Evolutionary conservation across 2,888 invertebrate species (phyloP), one percentile per base, ranked within the genome.

Genomic region (Falcaria lacertinaria): DNA sequence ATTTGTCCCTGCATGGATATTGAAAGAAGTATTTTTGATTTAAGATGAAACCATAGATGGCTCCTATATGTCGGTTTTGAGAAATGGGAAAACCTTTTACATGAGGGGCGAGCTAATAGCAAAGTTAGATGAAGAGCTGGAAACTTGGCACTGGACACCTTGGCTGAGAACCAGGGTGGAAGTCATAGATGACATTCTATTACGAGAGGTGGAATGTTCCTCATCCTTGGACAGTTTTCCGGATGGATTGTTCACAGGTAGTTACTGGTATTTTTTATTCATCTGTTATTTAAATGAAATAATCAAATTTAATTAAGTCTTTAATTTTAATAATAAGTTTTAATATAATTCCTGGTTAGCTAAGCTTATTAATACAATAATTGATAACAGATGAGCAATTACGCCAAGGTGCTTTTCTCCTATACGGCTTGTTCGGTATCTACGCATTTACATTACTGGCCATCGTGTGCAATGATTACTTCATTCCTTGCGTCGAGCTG

Each of bases 381-480:
- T 92, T 42, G n/a, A 91, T 95, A 81, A 87, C 91, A 69, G 90
- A 91, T 22, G 64, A 92, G 0, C 91, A 95, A 68, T 83, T 95
- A 33, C 86, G 90, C n/a, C 84, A 91, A 33, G 98, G 98, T 0
- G 97, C 94, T 0, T 89, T 97, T n/a, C 47, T 94, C 0, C 60
- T 97, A 1, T 96, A 97, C 73, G 81, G 92, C 0, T 53, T 97
- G 19, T 92, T 95, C 19, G 95, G 95, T 0, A 75, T 96, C 17
- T 98, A 98, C 73, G 93, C 96, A 53, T 98, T 98, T 71, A 91
- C 95, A 0, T 85, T 96, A 6, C 89, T 98, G 39, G 97, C 97
- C 0, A 92, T 96, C 37, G 94, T 98, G 3, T 98, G 98, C 80
- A 97, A 98, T 69, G 95, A 95, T 64, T 98, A 96, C 70, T 97